Evolutionary conservation across 2,797 vertebrate genomes (phyloP), one percentile per base, ranked within the genome.

Genomic region (Ctenochaetus hawaiiensis): DNA sequence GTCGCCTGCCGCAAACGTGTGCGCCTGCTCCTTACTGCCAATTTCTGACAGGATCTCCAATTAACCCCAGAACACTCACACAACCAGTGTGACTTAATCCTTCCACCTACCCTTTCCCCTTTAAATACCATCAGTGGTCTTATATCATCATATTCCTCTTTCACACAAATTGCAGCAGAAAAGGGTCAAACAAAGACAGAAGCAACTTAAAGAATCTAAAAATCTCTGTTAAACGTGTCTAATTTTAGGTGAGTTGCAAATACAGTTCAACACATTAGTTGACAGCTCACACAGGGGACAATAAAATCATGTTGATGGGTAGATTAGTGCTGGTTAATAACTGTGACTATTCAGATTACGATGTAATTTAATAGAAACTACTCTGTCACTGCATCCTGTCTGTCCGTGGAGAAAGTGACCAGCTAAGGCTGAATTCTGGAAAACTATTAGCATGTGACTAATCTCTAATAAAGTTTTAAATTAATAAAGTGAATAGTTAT

Each of bases 241-340:
- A 14, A 72, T 67, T 72, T 70, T 44, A 62, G 34, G 23, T 3
- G 17, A 16, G 34, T 26, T 41, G 37, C 52, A 41, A 34, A 65
- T 30, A 64, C 20, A 30, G 48, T 45, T 13, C 12, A 41, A 57
- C 45, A 30, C 48, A 57, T 80, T 61, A 62, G 53, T 75, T 56
- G 58, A 44, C 71, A 61, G 61, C 73, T 75, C 59, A 2, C 39
- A 49, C 41, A 37, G 61, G 39, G 43, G 3, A 22, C 48, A 65
- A 30, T 30, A n/a, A n/a, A 65, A 71, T 71, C 69, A 52, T 14
- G 63, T 16, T 30, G 57, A 73, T 48, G 56, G 58, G 34, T 26
- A 67, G 75, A 78, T 87, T 73, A 67, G 56, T 12, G 58, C 41
- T 58, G 65, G 66, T 65, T 71, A 59, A 82, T 74, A 75, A 71